phyloP scores from a whole-genome alignment of 2,888 invertebrate species.

The Thymelicus lineola region DNA sequence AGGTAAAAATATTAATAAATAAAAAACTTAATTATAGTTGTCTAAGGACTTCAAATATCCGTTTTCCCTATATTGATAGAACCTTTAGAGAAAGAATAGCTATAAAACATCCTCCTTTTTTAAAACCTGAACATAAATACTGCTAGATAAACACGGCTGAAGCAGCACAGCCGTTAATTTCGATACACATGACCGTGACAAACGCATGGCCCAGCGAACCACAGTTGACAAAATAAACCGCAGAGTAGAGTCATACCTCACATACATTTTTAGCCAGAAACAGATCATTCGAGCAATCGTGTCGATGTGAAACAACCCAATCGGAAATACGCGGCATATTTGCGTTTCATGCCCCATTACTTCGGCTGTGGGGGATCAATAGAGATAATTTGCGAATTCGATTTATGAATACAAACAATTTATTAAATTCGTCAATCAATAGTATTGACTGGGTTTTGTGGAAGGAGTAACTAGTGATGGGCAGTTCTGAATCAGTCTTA shows the following conservation, averaged over 20 bases:
- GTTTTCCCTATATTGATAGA: no score
- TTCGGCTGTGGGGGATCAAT: constrained; percentile 35
- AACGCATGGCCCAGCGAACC: not conserved
- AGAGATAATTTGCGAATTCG: constrained; percentile 33
- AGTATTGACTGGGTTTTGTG: no score
- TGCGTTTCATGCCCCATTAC: constrained; percentile 43
- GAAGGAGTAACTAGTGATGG: no score
- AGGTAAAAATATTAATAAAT: no score
- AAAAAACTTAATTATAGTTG: no score
- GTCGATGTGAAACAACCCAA: constrained; percentile 26
- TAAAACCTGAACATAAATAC: no score
- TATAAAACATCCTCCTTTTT: no score
- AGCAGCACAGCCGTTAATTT: not conserved
- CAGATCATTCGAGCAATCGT: constrained; percentile 26
- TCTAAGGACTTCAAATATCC: no score
- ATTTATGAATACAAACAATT: constrained; percentile 9
- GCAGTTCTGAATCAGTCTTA: no score
- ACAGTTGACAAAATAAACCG: constrained; percentile 12
- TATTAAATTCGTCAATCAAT: constrained; percentile 4
- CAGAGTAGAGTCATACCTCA: constrained; percentile 20
- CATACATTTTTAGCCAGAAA: constrained; percentile 16
- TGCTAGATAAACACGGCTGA: not conserved
- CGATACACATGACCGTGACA: not conserved
- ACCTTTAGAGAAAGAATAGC: no score
- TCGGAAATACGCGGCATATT: constrained; percentile 46